phyloP scores from a whole-genome alignment of 2,113 vertebrate species.

The Peromyscus maniculatus region DNA sequence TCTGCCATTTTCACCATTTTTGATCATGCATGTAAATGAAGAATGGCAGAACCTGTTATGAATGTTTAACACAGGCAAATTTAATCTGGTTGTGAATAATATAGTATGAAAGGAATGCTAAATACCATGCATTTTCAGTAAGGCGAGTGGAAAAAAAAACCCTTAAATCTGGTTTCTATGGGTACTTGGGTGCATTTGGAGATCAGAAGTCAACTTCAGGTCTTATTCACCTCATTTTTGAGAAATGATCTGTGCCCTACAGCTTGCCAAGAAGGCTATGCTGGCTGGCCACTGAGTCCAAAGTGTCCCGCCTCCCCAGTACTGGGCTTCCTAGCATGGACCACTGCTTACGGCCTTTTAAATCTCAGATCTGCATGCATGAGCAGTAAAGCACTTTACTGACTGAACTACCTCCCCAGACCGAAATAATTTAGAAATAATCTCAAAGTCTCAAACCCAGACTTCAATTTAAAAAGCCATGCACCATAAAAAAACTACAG shows the following conservation, averaged over 20 bases:
- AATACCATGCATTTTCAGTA: not conserved
- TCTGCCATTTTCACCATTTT: not conserved
- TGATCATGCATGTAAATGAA: not conserved
- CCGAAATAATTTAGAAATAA: not conserved
- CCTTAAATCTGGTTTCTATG: not conserved
- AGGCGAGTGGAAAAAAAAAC: accelerated
- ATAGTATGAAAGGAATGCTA: not conserved
- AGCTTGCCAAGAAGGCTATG: not conserved
- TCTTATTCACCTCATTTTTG: not conserved
- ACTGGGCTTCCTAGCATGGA: not conserved
- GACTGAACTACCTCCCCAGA: not conserved
- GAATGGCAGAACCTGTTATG: not conserved
- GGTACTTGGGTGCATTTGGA: not conserved
- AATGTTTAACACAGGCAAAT: not conserved
- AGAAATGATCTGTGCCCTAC: not conserved
- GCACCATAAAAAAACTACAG: not conserved
- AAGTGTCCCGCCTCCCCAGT: not conserved
- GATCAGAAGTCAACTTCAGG: not conserved
- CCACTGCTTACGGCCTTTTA: not conserved
- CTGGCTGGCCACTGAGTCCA: not conserved
- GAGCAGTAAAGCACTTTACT: not conserved
- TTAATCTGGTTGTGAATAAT: not conserved
- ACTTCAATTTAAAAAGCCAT: not conserved
- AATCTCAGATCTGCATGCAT: not conserved
- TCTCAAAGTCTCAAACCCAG: not conserved